These are phyloP conservation scores for Eurois occulta DNA, from an alignment of 2,888 invertebrate genomes.

Conservation along the genomic window DNA sequence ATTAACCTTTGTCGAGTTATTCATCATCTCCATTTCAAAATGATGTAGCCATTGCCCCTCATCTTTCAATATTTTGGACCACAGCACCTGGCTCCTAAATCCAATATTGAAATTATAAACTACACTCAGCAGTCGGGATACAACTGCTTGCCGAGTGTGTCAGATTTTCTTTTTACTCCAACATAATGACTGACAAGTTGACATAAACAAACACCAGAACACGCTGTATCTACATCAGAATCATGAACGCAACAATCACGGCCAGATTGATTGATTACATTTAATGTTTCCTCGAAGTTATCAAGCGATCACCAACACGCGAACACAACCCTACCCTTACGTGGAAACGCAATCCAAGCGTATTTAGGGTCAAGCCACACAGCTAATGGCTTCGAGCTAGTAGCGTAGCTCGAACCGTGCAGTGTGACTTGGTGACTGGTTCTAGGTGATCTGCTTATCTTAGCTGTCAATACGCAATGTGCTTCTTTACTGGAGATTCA, in stretches of 20 bases:
- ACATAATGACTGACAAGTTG: constrained; percentile 9
- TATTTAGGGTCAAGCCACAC: constrained; percentile 9
- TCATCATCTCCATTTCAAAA: not conserved
- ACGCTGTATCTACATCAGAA: constrained; percentile 17
- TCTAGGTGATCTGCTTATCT: not conserved
- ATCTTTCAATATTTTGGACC: not conserved
- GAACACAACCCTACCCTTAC: constrained; percentile 17
- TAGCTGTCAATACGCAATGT: not conserved
- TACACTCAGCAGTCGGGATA: not conserved
- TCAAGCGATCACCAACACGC: constrained; percentile 40
- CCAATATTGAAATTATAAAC: not conserved
- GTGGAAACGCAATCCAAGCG: constrained; percentile 13
- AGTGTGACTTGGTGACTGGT: not conserved
- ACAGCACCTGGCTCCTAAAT: not conserved
- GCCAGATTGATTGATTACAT: constrained; percentile 45
- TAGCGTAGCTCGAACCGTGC: not conserved
- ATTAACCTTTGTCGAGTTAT: not conserved
- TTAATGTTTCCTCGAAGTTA: constrained; percentile 39
- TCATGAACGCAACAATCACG: constrained; percentile 15
- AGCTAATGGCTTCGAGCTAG: not conserved
- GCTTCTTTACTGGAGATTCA: not conserved
- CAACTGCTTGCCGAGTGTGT: not conserved
- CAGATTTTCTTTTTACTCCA: not conserved
- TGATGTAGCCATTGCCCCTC: not conserved
- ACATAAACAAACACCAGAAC: constrained; percentile 8